Base-by-base conservation (phyloP, 1,140 invertebrate genomes). In the Pseudomyrmex sp. region DNA sequence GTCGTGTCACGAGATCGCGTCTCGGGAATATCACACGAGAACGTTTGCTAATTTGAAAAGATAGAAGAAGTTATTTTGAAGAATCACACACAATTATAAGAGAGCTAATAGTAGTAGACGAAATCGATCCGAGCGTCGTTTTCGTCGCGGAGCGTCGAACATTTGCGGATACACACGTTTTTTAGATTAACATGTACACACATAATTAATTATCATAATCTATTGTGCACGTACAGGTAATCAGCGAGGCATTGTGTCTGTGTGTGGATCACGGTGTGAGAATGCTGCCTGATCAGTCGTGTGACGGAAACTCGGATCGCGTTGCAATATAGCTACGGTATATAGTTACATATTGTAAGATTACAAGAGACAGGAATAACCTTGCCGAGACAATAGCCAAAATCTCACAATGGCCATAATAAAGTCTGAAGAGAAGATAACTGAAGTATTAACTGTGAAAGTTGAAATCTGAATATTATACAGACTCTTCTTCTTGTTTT, bases 171-270 rank as follows among this genome's bases (percentile, higher is more conserved):
- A 88, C 74, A 83, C 76, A 88, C 86, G 86, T 70, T 54, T 66
- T 35, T 85, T 75, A 82, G 50, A 85, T 26, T 88, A 88, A 88
- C 87, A 85, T 85, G 83, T 89, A 89, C 87, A 89, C 87, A 89
- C 63, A 69, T 88, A 89, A 83, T 88, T 88, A 89, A 83, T 88
- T 85, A 86, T 52, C 73, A 83, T 77, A 75, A 77, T 58, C 85
- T 89, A 87, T 87, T 87, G 88, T 89, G 87, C 88, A 89, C 79
- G 83, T 89, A 89, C 65, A 89, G 75, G 63, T 87, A 87, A 82
- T 82, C 74, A 75, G 72, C 62, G 84, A 62, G 54, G 26, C 66
- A 76, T 54, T 56, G 48, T 76, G 20, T 84, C 10, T 46, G 56
- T 84, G 58, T 74, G 20, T 79, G 65, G 26, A 82, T 50, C 66